Evolutionary conservation across 2,113 vertebrate genomes (phyloP), one percentile per base, ranked within the genome.

Genomic region (Heliornis fulica): DNA sequence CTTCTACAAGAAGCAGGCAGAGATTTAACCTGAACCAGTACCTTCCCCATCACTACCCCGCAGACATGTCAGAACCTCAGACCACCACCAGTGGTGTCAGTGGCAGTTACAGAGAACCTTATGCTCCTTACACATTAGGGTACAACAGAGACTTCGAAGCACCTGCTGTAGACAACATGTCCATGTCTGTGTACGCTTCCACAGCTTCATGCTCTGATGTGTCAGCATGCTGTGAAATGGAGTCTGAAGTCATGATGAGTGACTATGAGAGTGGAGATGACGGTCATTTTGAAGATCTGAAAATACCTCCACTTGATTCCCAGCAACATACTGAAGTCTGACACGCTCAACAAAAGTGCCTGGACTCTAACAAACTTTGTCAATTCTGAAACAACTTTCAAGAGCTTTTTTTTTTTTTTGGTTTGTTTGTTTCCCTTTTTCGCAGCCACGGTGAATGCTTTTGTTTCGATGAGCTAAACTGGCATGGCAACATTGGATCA

Each of bases 241-340:
- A 99, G 98, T 99, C 99, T 11, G 99, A 99, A 98, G 99, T 97
- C 84, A 98, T 99, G 98, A 98, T 99, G 97, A 99, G 99, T 97
- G 99, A 99, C 98, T 99, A 99, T 66, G 99, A 99, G 96, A 99
- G 99, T 48, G 99, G 99, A 17, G 99, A 99, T 1, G 99, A 99
- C 2, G 97, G 98, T 86, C 98, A 98, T 89, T 99, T 99, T 25
- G 98, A 99, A 84, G 98, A 98, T 46, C 98, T 99, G 95, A 96
- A 98, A 68, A 98, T 99, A 94, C 99, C 99, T 32, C 97, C 98
- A 1, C 99, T 99, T 45, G 99, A 99, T 96, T 98, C 98, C 86
- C 99, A 99, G 87, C 99, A 99, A 87, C 99, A 99, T 94, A 99
- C 99, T 64, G 98, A 99, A 98, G 99, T 99, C 98, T 99, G 99